Evolutionary conservation across 2,113 vertebrate genomes (phyloP), one percentile per base, ranked within the genome.

Genomic region (Bagarius yarrelli): DNA sequence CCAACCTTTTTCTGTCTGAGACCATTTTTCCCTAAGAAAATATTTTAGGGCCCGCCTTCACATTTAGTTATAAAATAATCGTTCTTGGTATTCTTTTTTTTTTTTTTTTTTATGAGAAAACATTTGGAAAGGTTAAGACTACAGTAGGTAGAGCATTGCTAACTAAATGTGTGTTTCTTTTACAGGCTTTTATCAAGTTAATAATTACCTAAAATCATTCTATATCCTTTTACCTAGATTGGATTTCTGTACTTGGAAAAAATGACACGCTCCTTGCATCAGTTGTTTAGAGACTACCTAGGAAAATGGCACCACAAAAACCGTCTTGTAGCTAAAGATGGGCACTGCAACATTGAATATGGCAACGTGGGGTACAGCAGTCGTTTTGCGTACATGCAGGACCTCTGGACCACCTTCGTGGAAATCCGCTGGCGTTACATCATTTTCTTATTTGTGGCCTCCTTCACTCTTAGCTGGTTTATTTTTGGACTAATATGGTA

Each of bases 401-500:
- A 71, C 25, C 25, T 71, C 47, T 71, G 69, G 69, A 52, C 69
- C 25, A 71, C 69, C 69, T 71, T 71, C 19, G 69, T 71, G 69
- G 69, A 71, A 25, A 52, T 71, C 25, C 69, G 69, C 15, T 71
- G 69, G 69, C 69, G 69, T 30, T 71, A 52, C 47, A 21, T 71
- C 52, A 71, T 71, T 52, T 52, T 71, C 4, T 52, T 52, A 11
- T 71, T 71, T 52, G 47, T 71, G 25, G 69, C 69, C 69, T 71
- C 69, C 8, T 71, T 71, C 23, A 71, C 69, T 19, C 69, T 71
- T 52, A 71, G 69, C 69, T 71, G 69, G 69, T 71, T 71, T 47
- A 71, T 71, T 71, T 71, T 71, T 53, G 69, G 69, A 52, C 69
- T 71, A 9, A 53, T 71, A 19, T 71, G 69, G 69, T 71, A 71